Evolutionary conservation across 2,888 invertebrate genomes (phyloP).

Genomic region (Smittia sp.): DNA sequence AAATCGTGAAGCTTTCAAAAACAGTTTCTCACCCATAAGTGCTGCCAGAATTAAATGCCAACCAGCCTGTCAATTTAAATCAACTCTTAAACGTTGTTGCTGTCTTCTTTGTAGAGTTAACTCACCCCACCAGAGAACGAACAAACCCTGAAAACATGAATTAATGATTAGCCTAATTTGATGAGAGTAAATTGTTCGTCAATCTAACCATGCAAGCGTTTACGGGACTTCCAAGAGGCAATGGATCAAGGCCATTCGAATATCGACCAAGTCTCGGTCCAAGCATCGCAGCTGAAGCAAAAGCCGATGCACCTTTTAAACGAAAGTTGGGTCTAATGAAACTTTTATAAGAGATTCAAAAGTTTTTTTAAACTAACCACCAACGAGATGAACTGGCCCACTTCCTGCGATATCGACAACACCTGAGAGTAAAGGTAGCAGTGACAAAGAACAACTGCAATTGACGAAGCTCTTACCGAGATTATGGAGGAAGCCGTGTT

Average conservation of each 20-base stretch:
- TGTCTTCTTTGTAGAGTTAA: no score
- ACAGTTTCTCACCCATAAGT: conserved; percentile 63
- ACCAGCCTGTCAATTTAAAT: conserved; percentile 61
- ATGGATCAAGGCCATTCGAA: conserved; percentile 68
- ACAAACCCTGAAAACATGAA: conserved; percentile 54
- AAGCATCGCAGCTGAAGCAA: conserved; percentile 85
- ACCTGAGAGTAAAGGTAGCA: conserved; percentile 57
- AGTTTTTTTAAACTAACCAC: conserved; percentile 47
- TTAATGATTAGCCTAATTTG: neutral
- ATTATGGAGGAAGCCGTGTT: conserved; percentile 78
- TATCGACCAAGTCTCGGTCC: conserved; percentile 86
- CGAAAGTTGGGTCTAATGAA: conserved; percentile 54
- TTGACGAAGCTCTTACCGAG: conserved; percentile 48
- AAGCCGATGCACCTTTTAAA: conserved; percentile 70
- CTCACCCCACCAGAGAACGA: conserved; percentile 86
- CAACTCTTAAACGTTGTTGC: no score
- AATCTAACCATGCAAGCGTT: conserved; percentile 77
- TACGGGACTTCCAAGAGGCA: conserved; percentile 83
- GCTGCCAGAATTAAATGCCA: conserved; percentile 92
- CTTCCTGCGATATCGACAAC: conserved; percentile 92
- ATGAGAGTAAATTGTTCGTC: neutral
- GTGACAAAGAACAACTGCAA: neutral
- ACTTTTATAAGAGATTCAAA: conserved; percentile 25
- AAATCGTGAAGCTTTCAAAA: neutral
- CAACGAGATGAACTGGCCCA: conserved; percentile 86